Base-by-base conservation (phyloP, 2,797 vertebrate genomes). In the Philypnodon macrostomus region DNA sequence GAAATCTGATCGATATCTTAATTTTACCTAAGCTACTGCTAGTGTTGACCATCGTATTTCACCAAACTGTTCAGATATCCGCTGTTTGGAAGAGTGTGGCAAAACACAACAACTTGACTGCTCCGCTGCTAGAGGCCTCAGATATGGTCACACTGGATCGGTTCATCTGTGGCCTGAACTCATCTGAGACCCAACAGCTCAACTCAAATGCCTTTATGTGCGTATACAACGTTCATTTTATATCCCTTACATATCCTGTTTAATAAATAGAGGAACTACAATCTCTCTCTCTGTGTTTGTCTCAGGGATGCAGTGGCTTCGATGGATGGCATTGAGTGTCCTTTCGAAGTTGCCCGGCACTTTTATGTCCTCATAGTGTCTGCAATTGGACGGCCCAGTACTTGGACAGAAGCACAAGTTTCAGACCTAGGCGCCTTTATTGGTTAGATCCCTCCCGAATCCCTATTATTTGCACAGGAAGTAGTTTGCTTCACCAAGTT, bases 131-230 rank as follows among this genome's bases (percentile, higher is more conserved):
- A 15, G 60, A 38, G 19, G 63, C 58, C 4, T 12, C 71, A 27
- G 83, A 89, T 8, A 70, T 91, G 50, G 67, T 73, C 0, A 54
- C 67, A 7, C 55, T 91, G 37, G 51, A 71, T 44, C 63, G 47
- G 33, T 89, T 91, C 63, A 71, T 91, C 59, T 91, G 88, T 56
- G 89, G 89, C 35, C 68, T 91, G 6, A 78, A 45, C 60, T 11
- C 67, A 16, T 16, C 16, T 0, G 79, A 90, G 59, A 68, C 78
- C 2, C 1, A 12, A 7, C 70, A 78, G 52, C 67, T 91, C 47
- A 53, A 45, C 49, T 1, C 24, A 1, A 36, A 41, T 0, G 56
- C 62, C 49, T 89, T 89, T 65, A 86, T 15, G 90, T 91, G 24
- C 34, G 85, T 73, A 47, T 4, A 14, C 13, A 57, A 1, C 18